phyloP scores from a whole-genome alignment of 2,888 invertebrate species.

The Osmoderma eremita region DNA sequence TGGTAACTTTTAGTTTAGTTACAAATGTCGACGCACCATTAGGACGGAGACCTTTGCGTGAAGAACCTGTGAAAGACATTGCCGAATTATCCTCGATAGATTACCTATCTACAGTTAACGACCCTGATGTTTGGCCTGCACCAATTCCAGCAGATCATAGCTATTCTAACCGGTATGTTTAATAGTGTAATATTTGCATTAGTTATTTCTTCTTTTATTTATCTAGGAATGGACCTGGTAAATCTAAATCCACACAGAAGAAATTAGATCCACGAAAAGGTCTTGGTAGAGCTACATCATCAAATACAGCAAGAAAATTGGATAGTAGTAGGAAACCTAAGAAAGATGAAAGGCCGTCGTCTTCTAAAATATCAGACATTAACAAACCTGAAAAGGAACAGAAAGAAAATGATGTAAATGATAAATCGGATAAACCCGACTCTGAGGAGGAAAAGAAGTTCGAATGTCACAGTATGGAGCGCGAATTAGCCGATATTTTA shows the following conservation, averaged over 20 bases:
- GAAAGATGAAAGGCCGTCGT: constrained; percentile 61
- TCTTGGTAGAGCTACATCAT: constrained; percentile 60
- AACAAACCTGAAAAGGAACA: constrained; percentile 63
- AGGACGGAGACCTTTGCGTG: constrained; percentile 62
- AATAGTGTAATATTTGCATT: neutral
- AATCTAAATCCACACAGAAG: constrained; percentile 51
- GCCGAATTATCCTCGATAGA: constrained; percentile 77
- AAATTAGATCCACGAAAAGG: constrained; percentile 59
- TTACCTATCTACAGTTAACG: constrained; percentile 71
- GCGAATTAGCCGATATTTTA: constrained; percentile 87
- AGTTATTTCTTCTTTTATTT: neutral
- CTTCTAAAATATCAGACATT: constrained; percentile 60
- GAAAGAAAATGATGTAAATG: constrained; percentile 74
- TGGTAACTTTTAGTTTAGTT: constrained; percentile 81
- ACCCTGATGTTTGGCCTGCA: constrained; percentile 90
- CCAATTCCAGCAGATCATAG: constrained; percentile 82
- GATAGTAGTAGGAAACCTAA: constrained; percentile 52
- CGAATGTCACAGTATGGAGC: constrained; percentile 83
- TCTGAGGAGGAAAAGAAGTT: constrained; percentile 84
- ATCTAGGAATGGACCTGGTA: constrained; percentile 54
- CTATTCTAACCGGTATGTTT: constrained; percentile 45
- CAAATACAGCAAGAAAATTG: constrained; percentile 55
- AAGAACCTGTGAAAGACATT: constrained; percentile 78
- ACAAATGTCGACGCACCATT: constrained; percentile 67
- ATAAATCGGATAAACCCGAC: constrained; percentile 65